Evolutionary conservation across 2,888 invertebrate genomes (phyloP), one percentile per base, ranked within the genome.

Genomic region (Monoplex corrugatus): DNA sequence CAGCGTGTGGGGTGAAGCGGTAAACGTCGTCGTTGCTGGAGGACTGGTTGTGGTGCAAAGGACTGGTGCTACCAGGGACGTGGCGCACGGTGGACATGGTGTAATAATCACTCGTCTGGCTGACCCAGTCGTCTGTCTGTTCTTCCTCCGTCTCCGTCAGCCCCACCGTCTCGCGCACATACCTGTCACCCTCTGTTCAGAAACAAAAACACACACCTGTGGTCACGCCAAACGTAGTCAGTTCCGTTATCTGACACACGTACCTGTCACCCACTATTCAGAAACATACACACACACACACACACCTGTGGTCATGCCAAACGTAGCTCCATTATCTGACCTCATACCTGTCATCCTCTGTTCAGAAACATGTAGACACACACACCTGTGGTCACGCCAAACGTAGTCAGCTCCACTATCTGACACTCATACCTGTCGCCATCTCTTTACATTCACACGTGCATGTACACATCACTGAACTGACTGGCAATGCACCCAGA

Each of bases 121-220:
- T 38, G 84, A 23, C 35, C 13, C 35, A 84, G 38, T 40, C 84
- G 23, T 38, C 84, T 16, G 57, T 84, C 57, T 50, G 50, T 10
- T 84, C 84, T 23, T 84, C 84, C 57, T 84, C 84, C 13, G 84
- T 84, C 57, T 84, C 84, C 57, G 57, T 84, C 84, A 57, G 19
- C 38, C 38, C 38, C 57, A 28, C 45, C 32, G 13, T 50, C 28
- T 50, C 84, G 57, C 10, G 35, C 38, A 19, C 28, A 57, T 50
- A 57, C 45, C 10, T 32, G 16, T 45, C 82, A 19, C 16, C 32
- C 23, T 40, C 82, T 83, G 75, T 75, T 8, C 35, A 35, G 82
- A 23, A 10, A 45, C 72, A 72, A 72, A 10, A 72, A 72, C 32
- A 32, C 6, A 23, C 23, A 32, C 13, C 23, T 8, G n/a, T n/a